Evolutionary conservation across 2,113 vertebrate genomes (phyloP).

Genomic region (Agapornis roseicollis): DNA sequence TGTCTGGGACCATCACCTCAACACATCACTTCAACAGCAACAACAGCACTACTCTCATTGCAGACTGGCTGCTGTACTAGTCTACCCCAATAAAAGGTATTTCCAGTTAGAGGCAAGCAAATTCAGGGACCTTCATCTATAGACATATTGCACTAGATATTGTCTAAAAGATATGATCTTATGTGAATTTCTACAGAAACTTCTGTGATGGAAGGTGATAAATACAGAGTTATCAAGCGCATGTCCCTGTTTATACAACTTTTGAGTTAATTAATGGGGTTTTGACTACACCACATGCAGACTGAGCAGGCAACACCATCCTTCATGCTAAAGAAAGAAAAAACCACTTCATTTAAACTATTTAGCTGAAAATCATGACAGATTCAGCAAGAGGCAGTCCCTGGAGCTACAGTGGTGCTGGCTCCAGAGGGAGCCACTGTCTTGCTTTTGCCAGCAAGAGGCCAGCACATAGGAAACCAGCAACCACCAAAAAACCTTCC

Average conservation of each 20-base stretch:
- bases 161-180: neutral
- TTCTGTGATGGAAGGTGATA: neutral
- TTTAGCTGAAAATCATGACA: neutral
- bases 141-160: neutral
- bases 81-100: neutral
- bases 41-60: neutral
- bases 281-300: neutral
- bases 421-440: slow-evolving; percentile 68
- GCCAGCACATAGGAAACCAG: neutral
- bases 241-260: neutral
- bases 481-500: neutral
- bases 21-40: neutral
- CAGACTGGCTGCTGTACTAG: neutral
- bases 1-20: neutral
- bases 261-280: neutral
- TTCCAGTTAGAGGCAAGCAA: neutral
- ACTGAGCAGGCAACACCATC: neutral
- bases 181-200: neutral
- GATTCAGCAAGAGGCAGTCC: neutral
- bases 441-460: slow-evolving; percentile 41
- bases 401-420: neutral
- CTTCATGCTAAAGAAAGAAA: neutral
- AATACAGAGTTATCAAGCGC: neutral
- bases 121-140: neutral
- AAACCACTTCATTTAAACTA: neutral